Percentiles rank a stretch among this genome's conserved stretches.
Conservation (phyloP, 2,888 invertebrate species). For the Villa cingulata region DNA sequence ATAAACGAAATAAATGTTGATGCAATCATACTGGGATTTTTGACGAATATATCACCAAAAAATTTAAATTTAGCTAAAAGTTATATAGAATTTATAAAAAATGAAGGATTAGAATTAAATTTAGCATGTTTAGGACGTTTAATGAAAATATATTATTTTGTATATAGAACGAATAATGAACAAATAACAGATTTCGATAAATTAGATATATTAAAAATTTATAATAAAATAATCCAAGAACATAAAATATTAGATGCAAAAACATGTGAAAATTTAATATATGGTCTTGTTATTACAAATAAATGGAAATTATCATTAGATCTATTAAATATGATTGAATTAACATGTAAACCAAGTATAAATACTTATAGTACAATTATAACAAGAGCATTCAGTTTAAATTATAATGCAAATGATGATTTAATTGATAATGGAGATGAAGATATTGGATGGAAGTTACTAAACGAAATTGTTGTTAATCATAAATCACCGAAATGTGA, state of each 20-base stretch:
- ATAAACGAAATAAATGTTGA: constrained; percentile 41
- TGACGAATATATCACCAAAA: constrained; percentile 31
- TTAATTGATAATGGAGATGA: not conserved
- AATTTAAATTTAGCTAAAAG: constrained; percentile 41
- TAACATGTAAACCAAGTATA: constrained; percentile 37
- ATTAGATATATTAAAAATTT: constrained; percentile 41
- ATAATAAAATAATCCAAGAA: constrained; percentile 29
- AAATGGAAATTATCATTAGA: constrained; percentile 49
- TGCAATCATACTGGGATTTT: constrained; percentile 43
- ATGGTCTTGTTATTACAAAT: constrained; percentile 47
- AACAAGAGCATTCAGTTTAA: constrained; percentile 41
- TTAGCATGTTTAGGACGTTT: constrained; percentile 45
- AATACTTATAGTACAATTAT: constrained; percentile 41
- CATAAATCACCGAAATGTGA: constrained; percentile 34
- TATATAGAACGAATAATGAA: constrained; percentile 15
- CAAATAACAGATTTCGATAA: constrained; percentile 38
- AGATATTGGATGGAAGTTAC: constrained; percentile 42
- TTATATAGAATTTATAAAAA: constrained; percentile 44
- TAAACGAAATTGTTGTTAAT: constrained; percentile 41
- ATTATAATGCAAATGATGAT: not conserved
- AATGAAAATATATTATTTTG: constrained; percentile 40
- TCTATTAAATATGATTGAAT: constrained; percentile 45
- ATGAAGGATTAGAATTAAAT: constrained; percentile 39
- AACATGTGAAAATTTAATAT: constrained; percentile 47
- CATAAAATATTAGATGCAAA: constrained; percentile 45